Conservation (phyloP, 2,113 vertebrate genomes). For the Ptilorrhoa leucosticta region DNA sequence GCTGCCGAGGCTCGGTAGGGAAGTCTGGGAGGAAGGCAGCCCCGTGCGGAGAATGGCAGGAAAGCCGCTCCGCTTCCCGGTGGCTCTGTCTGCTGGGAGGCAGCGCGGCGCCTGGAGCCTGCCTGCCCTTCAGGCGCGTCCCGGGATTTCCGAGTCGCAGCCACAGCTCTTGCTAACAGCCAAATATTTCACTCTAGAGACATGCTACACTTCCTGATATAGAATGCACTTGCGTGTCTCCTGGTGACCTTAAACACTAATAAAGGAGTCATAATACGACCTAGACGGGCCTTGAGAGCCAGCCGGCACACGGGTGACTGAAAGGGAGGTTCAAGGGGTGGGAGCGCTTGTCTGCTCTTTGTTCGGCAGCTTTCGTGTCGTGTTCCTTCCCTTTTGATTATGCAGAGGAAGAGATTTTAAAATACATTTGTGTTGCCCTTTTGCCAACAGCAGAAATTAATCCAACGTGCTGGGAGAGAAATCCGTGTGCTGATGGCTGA, state of each 20-base stretch:
- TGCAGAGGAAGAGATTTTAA: slow-evolving; percentile 31
- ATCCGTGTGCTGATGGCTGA: not conserved
- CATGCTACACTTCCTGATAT: slow-evolving; percentile 84
- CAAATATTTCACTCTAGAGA: slow-evolving; percentile 84
- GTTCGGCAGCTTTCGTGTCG: not conserved
- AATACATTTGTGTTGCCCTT: not conserved
- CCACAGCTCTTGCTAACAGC: slow-evolving; percentile 70
- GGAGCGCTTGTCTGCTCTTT: slow-evolving; percentile 48
- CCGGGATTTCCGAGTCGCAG: slow-evolving; percentile 84
- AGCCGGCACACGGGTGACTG: slow-evolving; percentile 30
- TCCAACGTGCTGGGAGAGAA: not conserved
- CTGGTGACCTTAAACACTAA: slow-evolving; percentile 85
- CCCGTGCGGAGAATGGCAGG: slow-evolving; percentile 84
- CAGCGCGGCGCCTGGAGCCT: slow-evolving; percentile 78
- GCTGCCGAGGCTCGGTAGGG: slow-evolving; percentile 43
- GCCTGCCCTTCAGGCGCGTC: slow-evolving; percentile 76
- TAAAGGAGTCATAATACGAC: slow-evolving; percentile 85
- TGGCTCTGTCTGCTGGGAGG: slow-evolving; percentile 72
- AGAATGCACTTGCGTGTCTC: slow-evolving; percentile 90
- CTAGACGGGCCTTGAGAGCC: slow-evolving; percentile 66
- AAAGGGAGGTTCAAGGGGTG: not conserved
- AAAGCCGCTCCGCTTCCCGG: slow-evolving; percentile 81
- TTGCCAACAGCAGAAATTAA: slow-evolving; percentile 1
- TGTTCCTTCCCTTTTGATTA: slow-evolving; percentile 47
- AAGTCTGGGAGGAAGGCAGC: slow-evolving; percentile 73